Evolutionary conservation across 2,888 invertebrate genomes (phyloP).

Genomic region (Trichogramma dendrolimi): DNA sequence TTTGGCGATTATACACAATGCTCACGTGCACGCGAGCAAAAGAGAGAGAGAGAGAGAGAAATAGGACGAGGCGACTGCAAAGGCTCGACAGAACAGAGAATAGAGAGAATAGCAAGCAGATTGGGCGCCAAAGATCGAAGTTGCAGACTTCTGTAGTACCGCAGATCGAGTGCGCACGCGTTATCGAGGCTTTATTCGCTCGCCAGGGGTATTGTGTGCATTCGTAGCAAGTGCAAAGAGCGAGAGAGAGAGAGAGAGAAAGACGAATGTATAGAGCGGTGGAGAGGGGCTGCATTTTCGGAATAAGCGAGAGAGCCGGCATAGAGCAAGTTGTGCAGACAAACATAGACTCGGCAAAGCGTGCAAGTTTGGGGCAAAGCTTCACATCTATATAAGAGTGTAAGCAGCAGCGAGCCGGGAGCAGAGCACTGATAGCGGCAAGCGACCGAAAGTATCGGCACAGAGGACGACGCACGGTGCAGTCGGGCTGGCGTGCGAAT

Average conservation of each 20-base stretch:
- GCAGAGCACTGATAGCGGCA: slow-evolving; percentile 19
- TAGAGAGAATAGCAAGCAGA: too few species aligned
- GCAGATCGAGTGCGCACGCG: too few species aligned
- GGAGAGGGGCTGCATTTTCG: slow-evolving; percentile 30
- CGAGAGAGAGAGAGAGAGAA: slow-evolving; percentile 28
- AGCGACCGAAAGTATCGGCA: neutral
- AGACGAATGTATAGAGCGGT: slow-evolving; percentile 37
- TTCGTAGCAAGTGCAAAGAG: slow-evolving; percentile 5
- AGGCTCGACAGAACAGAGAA: too few species aligned
- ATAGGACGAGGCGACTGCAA: slow-evolving; percentile 28
- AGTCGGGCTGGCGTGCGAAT: neutral
- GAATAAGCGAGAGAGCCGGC: slow-evolving; percentile 49
- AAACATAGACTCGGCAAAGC: too few species aligned
- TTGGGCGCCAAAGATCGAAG: too few species aligned
- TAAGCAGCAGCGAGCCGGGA: slow-evolving; percentile 17
- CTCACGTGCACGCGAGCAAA: slow-evolving; percentile 15
- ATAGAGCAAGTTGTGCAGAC: slow-evolving; percentile 15
- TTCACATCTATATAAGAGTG: too few species aligned
- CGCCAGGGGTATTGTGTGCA: too few species aligned
- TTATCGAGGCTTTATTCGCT: too few species aligned
- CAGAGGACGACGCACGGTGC: neutral
- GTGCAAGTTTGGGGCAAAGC: too few species aligned
- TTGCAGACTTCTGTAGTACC: too few species aligned
- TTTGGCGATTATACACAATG: slow-evolving; percentile 22
- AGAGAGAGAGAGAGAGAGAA: slow-evolving; percentile 22